A percentile compares a stretch with the other conserved stretches of the same genome.
These are phyloP conservation scores for Hydrotaea diabolus DNA, from an alignment of 2,888 invertebrate species.

Conservation along the genomic window DNA sequence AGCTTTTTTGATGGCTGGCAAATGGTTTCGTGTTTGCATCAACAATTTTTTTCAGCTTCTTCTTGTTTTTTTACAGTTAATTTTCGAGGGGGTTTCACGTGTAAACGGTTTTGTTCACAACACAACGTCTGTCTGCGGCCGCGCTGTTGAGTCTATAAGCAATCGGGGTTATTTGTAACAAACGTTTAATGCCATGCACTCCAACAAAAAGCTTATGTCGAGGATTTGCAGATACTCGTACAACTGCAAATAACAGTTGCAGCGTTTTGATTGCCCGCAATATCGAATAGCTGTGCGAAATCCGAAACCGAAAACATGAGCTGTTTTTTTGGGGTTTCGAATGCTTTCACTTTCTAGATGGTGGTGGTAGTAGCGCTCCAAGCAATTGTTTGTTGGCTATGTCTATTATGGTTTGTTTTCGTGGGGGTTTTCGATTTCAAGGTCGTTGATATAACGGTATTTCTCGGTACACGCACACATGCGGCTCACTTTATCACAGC, in stretches of 20 bases:
- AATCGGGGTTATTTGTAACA: too few relatives aligned
- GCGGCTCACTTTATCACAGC: too few relatives aligned
- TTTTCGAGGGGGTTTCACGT: background rate
- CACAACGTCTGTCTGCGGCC: too few relatives aligned
- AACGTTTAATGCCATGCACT: constrained; percentile 57
- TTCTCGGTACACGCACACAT: constrained; percentile 2
- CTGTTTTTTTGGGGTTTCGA: background rate
- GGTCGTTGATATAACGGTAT: constrained; percentile 62
- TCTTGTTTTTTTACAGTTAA: constrained; percentile 11
- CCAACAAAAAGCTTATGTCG: constrained; percentile 58
- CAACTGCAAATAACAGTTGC: constrained; percentile 28
- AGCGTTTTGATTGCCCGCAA: background rate
- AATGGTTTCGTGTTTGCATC: constrained; percentile 25
- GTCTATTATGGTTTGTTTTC: background rate
- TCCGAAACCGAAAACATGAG: constrained; percentile 28
- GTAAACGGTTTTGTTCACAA: constrained; percentile 26
- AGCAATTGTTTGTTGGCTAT: background rate
- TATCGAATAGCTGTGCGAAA: constrained; percentile 30
- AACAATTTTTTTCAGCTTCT: background rate
- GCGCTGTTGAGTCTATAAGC: background rate
- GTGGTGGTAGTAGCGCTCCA: constrained; percentile 10
- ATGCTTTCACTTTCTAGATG: constrained; percentile 35
- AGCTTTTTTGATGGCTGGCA: constrained; percentile 61
- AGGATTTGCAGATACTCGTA: constrained; percentile 28
- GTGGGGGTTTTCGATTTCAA: constrained; percentile 46